Evolutionary conservation across 2,888 invertebrate genomes (phyloP).

Genomic region (Norana najaformis): DNA sequence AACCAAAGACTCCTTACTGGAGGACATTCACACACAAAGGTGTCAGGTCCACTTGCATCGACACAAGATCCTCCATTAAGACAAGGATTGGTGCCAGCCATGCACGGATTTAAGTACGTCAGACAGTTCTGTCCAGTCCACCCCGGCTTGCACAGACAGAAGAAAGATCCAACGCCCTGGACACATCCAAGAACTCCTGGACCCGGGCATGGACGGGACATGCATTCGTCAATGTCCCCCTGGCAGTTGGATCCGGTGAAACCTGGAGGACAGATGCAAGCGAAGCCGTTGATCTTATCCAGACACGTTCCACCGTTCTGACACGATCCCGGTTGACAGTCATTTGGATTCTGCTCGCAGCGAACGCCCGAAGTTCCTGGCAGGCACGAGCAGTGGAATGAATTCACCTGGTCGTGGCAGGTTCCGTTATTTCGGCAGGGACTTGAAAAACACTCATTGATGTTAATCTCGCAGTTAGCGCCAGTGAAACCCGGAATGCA

Average conservation of each 20-base stretch:
- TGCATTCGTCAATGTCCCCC: constrained; percentile 93
- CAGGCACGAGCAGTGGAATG: constrained; percentile 38
- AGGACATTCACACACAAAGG: neutral
- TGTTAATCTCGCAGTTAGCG: constrained; percentile 78
- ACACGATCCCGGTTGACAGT: neutral
- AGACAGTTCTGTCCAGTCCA: constrained; percentile 85
- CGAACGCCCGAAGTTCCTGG: constrained; percentile 34
- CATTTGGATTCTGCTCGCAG: constrained; percentile 28
- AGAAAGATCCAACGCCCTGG: constrained; percentile 86
- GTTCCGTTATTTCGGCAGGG: constrained; percentile 33
- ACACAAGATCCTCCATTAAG: constrained; percentile 75
- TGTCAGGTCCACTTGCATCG: neutral
- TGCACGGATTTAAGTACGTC: constrained; percentile 83
- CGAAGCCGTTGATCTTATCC: constrained; percentile 85
- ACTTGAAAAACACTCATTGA: constrained; percentile 22
- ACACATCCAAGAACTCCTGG: constrained; percentile 80
- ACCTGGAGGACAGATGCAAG: constrained; percentile 66
- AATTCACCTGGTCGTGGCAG: constrained; percentile 36
- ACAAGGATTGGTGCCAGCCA: constrained; percentile 74
- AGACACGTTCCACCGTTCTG: constrained; percentile 89
- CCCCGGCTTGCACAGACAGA: constrained; percentile 82
- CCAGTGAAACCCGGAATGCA: constrained; percentile 92
- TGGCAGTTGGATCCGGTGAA: constrained; percentile 81
- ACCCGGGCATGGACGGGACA: constrained; percentile 76
- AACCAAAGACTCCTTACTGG: neutral